phyloP scores from a whole-genome alignment of 1,140 invertebrate species.

The Eubasilissa regina region DNA sequence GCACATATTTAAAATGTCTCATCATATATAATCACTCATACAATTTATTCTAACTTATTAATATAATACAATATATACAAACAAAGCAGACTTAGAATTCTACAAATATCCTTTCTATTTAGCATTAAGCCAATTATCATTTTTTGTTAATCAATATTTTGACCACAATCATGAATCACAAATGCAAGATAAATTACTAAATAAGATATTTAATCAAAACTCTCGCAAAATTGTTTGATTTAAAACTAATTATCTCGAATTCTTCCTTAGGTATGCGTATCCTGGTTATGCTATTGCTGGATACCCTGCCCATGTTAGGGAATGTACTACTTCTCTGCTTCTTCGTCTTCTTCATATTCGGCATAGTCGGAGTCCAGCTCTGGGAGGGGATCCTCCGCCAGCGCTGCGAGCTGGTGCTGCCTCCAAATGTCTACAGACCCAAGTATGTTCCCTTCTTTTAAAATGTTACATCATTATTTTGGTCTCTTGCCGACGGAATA shows the following conservation, averaged over 20 bases:
- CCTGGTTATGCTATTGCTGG: conserved; percentile 97
- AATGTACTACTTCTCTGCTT: conserved; percentile 99
- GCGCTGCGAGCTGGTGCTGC: conserved; percentile 87
- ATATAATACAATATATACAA: too few species aligned
- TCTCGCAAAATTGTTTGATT: too few species aligned
- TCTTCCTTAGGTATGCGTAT: conserved; percentile 94
- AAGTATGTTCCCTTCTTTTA: conserved; percentile 75
- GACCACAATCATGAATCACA: too few species aligned
- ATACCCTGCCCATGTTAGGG: conserved; percentile 98
- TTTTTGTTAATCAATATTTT: too few species aligned
- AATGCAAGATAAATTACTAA: too few species aligned
- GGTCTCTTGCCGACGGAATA: background rate
- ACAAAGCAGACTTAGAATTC: too few species aligned
- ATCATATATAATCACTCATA: too few species aligned
- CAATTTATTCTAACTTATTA: too few species aligned
- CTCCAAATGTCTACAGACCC: conserved; percentile 79
- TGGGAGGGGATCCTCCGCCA: conserved; percentile 98
- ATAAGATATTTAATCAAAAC: too few species aligned
- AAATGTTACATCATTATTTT: background rate
- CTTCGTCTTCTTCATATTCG: conserved; percentile 99
- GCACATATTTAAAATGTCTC: too few species aligned
- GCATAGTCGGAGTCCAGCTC: conserved; percentile 98
- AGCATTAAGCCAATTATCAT: too few species aligned
- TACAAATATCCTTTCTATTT: too few species aligned
- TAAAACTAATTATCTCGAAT: background rate